phyloP scores from a whole-genome alignment of 2,113 vertebrate species.

The Damaliscus lunatus region DNA sequence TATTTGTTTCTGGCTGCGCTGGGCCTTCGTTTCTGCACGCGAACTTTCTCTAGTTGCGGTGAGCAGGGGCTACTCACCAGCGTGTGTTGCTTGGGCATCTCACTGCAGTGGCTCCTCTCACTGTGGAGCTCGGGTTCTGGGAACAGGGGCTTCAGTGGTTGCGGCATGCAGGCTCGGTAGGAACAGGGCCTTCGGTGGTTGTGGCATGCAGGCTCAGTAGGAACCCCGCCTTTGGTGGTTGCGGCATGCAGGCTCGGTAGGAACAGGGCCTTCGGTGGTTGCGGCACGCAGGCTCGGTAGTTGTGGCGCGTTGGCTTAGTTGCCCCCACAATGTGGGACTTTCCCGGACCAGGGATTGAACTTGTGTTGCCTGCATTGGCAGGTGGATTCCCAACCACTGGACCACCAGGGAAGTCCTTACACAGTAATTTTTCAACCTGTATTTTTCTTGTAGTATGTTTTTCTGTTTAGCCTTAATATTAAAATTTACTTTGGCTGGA shows the following conservation, averaged over 20 bases:
- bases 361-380: fast-evolving
- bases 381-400: not conserved
- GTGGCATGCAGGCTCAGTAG: fast-evolving
- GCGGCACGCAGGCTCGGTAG: fast-evolving
- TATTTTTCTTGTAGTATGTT: not conserved
- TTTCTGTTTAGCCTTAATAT: not conserved
- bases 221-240: not conserved
- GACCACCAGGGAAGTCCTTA: not conserved
- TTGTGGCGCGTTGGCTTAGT: not conserved
- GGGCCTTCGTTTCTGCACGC: not conserved
- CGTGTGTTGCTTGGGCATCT: not conserved
- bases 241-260: fast-evolving
- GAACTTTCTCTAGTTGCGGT: not conserved
- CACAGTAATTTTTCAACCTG: not conserved
- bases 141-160: not conserved
- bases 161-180: no score
- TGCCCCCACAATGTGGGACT: not conserved
- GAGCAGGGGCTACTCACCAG: not conserved
- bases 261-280: not conserved
- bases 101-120: fast-evolving
- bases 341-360: not conserved
- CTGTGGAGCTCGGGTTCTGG: fast-evolving
- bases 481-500: not conserved
- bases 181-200: no score
- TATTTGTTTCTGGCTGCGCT: fast-evolving